Base-by-base conservation (phyloP, 2,888 invertebrate species). In the Eupeodes luniger region DNA sequence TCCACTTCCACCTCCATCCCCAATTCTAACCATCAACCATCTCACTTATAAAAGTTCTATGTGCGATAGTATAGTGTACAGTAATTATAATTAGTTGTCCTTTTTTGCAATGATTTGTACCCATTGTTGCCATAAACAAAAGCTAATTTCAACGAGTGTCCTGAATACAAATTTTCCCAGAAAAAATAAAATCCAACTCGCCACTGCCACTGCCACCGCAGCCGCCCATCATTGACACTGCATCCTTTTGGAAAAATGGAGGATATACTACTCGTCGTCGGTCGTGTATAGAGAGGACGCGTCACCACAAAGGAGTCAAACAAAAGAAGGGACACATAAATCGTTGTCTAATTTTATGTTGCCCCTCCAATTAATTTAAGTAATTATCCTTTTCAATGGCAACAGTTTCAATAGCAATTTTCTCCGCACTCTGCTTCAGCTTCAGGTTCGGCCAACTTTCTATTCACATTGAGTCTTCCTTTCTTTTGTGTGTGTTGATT, bases 321-420 rank as follows among this genome's bases (percentile, higher is more conserved):
- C 87, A 83, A 85, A 78, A 81, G 80, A 84, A 67, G 57, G 81
- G 69, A 78, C 88, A 88, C 85, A 88, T 88, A 85, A 88, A 88
- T 88, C 88, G 88, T 81, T 88, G 85, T 88, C 84, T 88, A 81
- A 88, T 88, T 88, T 85, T 78, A 81, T 88, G 88, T 88, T 88
- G 88, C 85, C 88, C 88, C 85, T 79, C 88, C 88, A 88, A 88
- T 88, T 88, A 88, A 88, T 88, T 88, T 88, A 88, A 88, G 88
- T 88, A 88, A 88, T 88, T 88, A 88, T 88, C 88, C 88, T 88
- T 88, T 88, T 81, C 88, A 88, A 88, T 88, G 88, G 88, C 88
- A 88, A 88, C 88, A 88, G 88, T 85, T 88, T 88, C 88, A 81
- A 78, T 88, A 84, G 78, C 88, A 85, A 88, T 81, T 88, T 88